Conservation (phyloP, 2,888 invertebrate species). For the Melolontha melolontha region DNA sequence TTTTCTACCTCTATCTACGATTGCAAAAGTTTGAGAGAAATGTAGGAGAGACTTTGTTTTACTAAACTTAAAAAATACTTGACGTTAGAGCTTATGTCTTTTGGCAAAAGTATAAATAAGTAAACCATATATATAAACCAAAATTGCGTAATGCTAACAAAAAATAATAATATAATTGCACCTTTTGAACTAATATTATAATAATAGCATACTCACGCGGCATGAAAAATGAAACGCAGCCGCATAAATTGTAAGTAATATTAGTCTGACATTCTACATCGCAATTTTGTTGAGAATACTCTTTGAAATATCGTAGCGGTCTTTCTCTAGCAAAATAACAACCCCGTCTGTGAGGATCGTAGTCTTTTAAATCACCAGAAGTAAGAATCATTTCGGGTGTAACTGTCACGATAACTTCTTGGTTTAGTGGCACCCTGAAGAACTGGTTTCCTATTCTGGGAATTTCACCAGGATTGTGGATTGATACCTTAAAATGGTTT, state of each 20-base stretch:
- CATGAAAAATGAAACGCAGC: constrained; percentile 80
- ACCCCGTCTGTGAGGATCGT: constrained; percentile 74
- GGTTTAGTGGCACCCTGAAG: constrained; percentile 77
- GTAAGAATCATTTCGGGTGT: constrained; percentile 84
- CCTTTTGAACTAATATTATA: no score
- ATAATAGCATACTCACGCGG: constrained; percentile 65
- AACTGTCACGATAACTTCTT: constrained; percentile 78
- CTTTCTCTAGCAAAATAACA: constrained; percentile 78
- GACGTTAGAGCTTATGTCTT: no score
- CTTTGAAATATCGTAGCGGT: constrained; percentile 73
- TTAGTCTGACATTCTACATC: constrained; percentile 80
- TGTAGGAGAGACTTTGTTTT: no score
- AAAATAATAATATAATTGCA: no score
- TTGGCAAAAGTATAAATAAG: no score
- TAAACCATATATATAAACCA: no score
- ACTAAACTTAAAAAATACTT: no score
- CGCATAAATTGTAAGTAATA: constrained; percentile 72
- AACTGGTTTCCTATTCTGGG: constrained; percentile 77
- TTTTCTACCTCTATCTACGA: no score
- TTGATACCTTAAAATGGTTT: constrained; percentile 67
- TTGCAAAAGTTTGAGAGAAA: no score
- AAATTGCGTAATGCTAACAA: no score
- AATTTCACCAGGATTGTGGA: constrained; percentile 78
- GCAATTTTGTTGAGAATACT: constrained; percentile 81
- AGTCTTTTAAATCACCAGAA: constrained; percentile 73